A percentile compares a stretch with the other conserved stretches of the same genome.
These are phyloP conservation scores for Eulemur coronatus DNA, from an alignment of 2,797 vertebrate genomes.

Conservation along the genomic window DNA sequence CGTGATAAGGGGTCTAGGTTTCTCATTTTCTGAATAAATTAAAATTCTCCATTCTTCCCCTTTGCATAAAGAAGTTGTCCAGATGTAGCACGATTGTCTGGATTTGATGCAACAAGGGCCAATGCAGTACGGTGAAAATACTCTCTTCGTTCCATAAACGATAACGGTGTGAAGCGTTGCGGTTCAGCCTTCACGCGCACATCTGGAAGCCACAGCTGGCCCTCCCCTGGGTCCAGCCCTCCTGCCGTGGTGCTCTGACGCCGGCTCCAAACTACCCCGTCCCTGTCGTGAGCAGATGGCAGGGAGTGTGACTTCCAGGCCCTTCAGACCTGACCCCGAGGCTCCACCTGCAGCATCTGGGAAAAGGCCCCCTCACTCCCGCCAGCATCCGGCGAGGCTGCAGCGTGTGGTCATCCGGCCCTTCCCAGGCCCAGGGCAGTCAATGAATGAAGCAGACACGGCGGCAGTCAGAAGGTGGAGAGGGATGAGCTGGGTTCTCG, in stretches of 20 bases:
- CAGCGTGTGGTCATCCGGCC: neutral
- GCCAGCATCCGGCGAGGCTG: neutral
- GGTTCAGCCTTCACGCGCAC: too few relatives aligned
- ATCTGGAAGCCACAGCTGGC: neutral
- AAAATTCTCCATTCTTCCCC: neutral
- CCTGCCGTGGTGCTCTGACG: neutral
- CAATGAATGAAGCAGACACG: neutral
- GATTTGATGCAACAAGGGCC: neutral
- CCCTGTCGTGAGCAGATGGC: rapidly evolving
- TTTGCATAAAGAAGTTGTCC: neutral
- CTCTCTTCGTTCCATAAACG: neutral
- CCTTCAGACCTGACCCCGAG: neutral
- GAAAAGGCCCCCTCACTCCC: too few relatives aligned
- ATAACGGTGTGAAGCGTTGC: neutral
- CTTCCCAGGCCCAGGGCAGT: rapidly evolving
- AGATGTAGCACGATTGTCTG: neutral
- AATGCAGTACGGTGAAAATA: neutral
- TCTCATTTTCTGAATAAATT: neutral
- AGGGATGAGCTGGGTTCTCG: too few relatives aligned
- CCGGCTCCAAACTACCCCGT: neutral
- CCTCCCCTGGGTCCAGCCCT: neutral
- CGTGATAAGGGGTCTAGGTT: too few relatives aligned
- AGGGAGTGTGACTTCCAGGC: too few relatives aligned
- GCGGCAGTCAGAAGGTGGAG: neutral
- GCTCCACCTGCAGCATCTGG: neutral